Percentiles rank a stretch among this genome's conserved stretches.
phyloP scores from a whole-genome alignment of 1,140 invertebrate species.

The Zaprionus ornatus region DNA sequence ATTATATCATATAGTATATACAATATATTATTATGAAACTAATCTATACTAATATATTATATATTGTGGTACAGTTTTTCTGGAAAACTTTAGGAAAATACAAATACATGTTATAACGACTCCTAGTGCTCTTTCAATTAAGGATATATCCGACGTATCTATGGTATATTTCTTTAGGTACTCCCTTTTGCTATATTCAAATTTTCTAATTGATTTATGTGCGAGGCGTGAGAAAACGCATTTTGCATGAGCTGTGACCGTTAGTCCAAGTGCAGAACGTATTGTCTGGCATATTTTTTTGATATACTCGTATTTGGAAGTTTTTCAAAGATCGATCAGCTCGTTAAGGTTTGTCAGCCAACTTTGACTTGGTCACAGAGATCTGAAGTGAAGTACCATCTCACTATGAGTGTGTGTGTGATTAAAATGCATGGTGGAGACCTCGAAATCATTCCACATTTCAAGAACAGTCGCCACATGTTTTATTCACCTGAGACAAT shows the following conservation, averaged over 20 bases:
- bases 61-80: not conserved
- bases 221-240: constrained; percentile 3
- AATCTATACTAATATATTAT: not conserved
- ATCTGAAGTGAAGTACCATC: not conserved
- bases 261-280: not conserved
- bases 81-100: not conserved
- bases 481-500: constrained; percentile 50
- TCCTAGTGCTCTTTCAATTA: not conserved
- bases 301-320: constrained; percentile 2
- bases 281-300: not conserved
- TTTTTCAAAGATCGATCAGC: constrained; percentile 19
- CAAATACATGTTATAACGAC: no score
- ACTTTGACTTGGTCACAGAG: not conserved
- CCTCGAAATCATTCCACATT: constrained; percentile 44
- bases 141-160: not conserved
- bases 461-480: constrained; percentile 48
- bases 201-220: not conserved
- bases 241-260: not conserved
- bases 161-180: no score
- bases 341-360: constrained; percentile 16
- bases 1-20: not conserved
- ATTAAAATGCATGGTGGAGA: constrained; percentile 39
- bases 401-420: not conserved
- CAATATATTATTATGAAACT: no score
- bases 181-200: not conserved